Conservation (phyloP, 2,113 vertebrate genomes). For the Reinhardtius hippoglossoides region DNA sequence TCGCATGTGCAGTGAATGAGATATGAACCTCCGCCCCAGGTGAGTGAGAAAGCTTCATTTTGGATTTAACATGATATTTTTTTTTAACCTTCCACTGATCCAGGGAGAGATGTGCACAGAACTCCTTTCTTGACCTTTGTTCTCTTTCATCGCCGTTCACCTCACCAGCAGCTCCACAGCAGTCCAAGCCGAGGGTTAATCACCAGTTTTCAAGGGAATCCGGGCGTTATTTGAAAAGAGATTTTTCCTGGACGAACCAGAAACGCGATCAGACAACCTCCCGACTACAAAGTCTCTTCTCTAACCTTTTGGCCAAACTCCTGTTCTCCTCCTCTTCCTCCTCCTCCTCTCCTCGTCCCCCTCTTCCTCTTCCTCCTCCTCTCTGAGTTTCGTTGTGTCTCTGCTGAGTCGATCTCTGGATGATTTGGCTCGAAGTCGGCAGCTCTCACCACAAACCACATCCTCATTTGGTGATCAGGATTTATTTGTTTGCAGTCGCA, state of each 20-base stretch:
- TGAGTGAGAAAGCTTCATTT: too few relatives aligned
- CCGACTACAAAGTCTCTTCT: too few relatives aligned
- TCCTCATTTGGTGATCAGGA: slow-evolving; percentile 24
- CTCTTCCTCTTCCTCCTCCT: neutral
- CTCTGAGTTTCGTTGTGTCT: too few relatives aligned
- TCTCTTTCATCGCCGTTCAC: too few relatives aligned
- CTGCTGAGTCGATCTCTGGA: neutral
- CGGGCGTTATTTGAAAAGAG: neutral
- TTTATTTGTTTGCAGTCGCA: slow-evolving; percentile 44
- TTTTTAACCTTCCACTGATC: too few relatives aligned
- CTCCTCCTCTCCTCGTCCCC: neutral
- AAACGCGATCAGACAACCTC: too few relatives aligned
- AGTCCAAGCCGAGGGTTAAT: slow-evolving; percentile 39
- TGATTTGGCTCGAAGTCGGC: neutral
- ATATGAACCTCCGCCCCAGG: too few relatives aligned
- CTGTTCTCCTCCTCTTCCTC: neutral
- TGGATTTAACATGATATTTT: too few relatives aligned
- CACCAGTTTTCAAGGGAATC: slow-evolving; percentile 24
- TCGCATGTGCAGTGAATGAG: too few relatives aligned
- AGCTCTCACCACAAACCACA: slow-evolving; percentile 10
- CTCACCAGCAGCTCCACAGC: neutral
- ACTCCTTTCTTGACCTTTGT: too few relatives aligned
- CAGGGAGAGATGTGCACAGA: too few relatives aligned
- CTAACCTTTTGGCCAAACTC: slow-evolving; percentile 18
- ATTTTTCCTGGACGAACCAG: neutral